These are phyloP conservation scores for Protophormia terraenovae DNA, from an alignment of 2,888 invertebrate species.

Conservation along the genomic window DNA sequence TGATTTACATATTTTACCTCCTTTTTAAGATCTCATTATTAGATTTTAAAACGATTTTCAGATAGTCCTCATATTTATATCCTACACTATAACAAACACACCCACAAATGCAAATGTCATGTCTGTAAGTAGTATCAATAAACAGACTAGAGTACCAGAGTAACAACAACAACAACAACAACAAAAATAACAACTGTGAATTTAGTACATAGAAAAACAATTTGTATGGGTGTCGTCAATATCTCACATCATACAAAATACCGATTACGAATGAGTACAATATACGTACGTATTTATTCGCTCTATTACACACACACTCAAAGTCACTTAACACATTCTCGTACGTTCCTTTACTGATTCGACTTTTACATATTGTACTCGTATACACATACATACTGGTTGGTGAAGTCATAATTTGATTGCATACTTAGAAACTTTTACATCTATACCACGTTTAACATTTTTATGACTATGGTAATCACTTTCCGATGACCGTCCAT, in stretches of 20 bases:
- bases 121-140: not conserved
- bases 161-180: not conserved
- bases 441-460: not conserved
- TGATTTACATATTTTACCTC: no score
- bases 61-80: not conserved
- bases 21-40: no score
- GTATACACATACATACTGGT: no score
- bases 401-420: constrained; percentile 49
- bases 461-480: not conserved
- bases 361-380: constrained; percentile 6
- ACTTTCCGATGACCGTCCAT: no score
- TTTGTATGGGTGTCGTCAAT: constrained; percentile 55
- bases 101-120: constrained; percentile 32
- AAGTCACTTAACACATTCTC: constrained; percentile 5
- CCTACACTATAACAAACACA: not conserved
- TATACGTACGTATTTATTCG: not conserved
- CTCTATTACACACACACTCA: not conserved
- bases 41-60: no score
- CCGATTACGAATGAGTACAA: not conserved
- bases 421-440: not conserved
- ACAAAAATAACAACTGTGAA: not conserved
- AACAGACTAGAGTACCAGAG: not conserved
- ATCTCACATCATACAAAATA: constrained; percentile 43
- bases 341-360: not conserved
- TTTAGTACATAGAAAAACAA: constrained; percentile 42